Evolutionary conservation across 2,888 invertebrate genomes (phyloP), one percentile per base, ranked within the genome.

Genomic region (Cosmorhoe ocellata): DNA sequence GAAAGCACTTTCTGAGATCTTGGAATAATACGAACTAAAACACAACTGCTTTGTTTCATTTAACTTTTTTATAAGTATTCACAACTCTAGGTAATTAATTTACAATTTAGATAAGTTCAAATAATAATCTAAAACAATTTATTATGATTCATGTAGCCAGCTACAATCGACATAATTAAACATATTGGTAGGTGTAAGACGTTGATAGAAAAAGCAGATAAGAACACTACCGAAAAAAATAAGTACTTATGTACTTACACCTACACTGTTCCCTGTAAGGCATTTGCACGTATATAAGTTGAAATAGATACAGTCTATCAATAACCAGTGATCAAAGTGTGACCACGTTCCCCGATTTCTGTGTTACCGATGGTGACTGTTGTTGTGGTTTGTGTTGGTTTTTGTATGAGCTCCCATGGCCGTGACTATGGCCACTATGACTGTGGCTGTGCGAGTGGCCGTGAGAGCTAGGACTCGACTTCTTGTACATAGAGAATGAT

Each of bases 401-500:
- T 51, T 76, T 77, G 42, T 76, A 74, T 10, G 72, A 65, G 43
- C 62, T 58, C 44, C 46, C 31, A 4, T 48, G 48, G 13, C 43
- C 39, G 14, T 49, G 41, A 27, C 43, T 33, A 13, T 50, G 49
- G 8, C 53, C 31, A 33, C 59, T 57, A 45, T 79, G 78, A 2
- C 67, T 26, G 37, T 77, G 79, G 6, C 69, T 56, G 56, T 79
- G 80, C 2, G 69, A 54, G 52, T 81, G 82, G 1, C 72, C 63
- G 48, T 79, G 81, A 2, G 69, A 64, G 18, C 71, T 73, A 10
- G 70, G 40, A 50, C 71, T 72, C 2, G 81, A 77, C 67, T 90
- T 90, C 75, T 90, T 90, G 63, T 90, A 90, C 83, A 91, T 75
- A 8, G 87, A 84, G 74, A 90, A 91, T 11, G 90, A 89, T 37